phyloP scores from a whole-genome alignment of 2,797 vertebrate genomes.

The Huso huso region DNA sequence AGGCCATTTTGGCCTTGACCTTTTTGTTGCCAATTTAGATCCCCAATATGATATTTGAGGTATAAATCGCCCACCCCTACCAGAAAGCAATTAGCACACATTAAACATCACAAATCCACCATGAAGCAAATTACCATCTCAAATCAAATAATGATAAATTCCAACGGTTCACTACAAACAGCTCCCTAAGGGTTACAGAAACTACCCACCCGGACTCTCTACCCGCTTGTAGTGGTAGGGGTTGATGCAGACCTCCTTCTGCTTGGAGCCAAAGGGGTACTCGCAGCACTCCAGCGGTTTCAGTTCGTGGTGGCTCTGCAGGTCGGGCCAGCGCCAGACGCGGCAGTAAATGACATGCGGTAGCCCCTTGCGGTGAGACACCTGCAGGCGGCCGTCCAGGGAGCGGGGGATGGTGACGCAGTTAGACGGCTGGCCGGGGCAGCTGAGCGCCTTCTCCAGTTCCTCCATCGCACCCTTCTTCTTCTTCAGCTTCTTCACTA shows the following conservation, averaged over 20 bases:
- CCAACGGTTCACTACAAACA: too few relatives aligned
- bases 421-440: constrained; percentile 88
- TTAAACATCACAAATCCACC: too few relatives aligned
- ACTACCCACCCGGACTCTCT: constrained; percentile 83
- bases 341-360: constrained; percentile 92
- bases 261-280: constrained; percentile 91
- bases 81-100: too few relatives aligned
- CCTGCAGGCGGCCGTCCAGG: constrained; percentile 86
- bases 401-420: constrained; percentile 94
- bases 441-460: constrained; percentile 81
- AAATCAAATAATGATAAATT: too few relatives aligned
- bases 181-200: too few relatives aligned
- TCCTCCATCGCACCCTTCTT: constrained; percentile 94
- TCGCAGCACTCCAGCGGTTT: constrained; percentile 95
- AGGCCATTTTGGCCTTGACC: too few relatives aligned
- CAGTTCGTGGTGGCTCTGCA: constrained; percentile 94
- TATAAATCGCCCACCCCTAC: too few relatives aligned
- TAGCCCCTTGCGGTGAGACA: constrained; percentile 89
- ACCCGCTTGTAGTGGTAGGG: constrained; percentile 97
- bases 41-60: too few relatives aligned
- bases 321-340: constrained; percentile 95
- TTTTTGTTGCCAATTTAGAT: too few relatives aligned
- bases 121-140: too few relatives aligned
- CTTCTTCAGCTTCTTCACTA: constrained; percentile 92
- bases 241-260: constrained; percentile 98